Conservation (phyloP, 2,797 vertebrate genomes). For the Antennarius maculatus region DNA sequence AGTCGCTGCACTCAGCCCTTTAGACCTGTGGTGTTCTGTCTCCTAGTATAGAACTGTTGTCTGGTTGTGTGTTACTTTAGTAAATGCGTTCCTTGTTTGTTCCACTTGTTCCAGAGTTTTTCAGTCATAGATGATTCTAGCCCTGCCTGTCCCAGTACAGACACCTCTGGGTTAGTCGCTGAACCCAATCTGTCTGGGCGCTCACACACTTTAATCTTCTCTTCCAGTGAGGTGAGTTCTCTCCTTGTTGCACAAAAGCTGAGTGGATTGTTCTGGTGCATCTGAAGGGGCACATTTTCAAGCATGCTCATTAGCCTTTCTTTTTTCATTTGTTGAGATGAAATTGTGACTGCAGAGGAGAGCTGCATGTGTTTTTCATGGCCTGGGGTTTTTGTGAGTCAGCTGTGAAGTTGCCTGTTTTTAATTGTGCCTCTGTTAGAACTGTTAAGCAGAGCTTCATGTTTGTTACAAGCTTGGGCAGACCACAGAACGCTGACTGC, state of each 20-base stretch:
- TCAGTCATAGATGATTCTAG: slow-evolving; percentile 95
- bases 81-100: slow-evolving; percentile 84
- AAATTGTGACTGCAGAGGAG: slow-evolving; percentile 56
- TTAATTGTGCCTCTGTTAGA: slow-evolving; percentile 34
- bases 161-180: slow-evolving; percentile 91
- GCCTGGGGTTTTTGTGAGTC: slow-evolving; percentile 43
- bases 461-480: slow-evolving; percentile 53
- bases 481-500: slow-evolving; percentile 35
- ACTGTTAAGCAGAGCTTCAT: slow-evolving; percentile 30
- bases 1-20: slow-evolving; percentile 6
- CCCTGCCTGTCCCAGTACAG: slow-evolving; percentile 88
- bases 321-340: slow-evolving; percentile 53
- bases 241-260: slow-evolving; percentile 75
- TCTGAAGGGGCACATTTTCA: slow-evolving; percentile 71
- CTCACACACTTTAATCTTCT: slow-evolving; percentile 96
- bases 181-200: slow-evolving; percentile 95
- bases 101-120: slow-evolving; percentile 94
- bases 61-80: slow-evolving; percentile 59
- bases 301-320: slow-evolving; percentile 72
- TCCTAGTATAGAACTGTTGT: slow-evolving; percentile 41
- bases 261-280: slow-evolving; percentile 66
- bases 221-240: slow-evolving; percentile 96
- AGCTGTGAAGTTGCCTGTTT: slow-evolving; percentile 55
- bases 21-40: slow-evolving; percentile 21
- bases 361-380: slow-evolving; percentile 63